These are phyloP conservation scores for Melieria picta DNA, from an alignment of 2,888 invertebrate species.

Conservation along the genomic window DNA sequence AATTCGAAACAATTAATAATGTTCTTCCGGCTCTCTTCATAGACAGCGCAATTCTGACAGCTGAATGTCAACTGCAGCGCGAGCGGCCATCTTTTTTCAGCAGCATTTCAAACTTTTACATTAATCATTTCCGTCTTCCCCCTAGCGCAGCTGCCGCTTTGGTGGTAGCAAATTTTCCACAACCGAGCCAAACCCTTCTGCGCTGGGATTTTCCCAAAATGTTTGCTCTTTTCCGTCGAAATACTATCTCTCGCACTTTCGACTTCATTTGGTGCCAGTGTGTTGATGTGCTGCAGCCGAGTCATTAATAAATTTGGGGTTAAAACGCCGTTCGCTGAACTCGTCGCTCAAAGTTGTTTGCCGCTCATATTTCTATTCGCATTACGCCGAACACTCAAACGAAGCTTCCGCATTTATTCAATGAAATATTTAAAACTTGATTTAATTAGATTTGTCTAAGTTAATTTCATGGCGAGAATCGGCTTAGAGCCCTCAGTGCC, in stretches of 20 bases:
- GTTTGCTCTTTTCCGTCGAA: neutral
- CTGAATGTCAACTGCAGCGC: neutral
- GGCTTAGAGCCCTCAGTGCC: constrained; percentile 17
- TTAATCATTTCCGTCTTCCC: constrained; percentile 26
- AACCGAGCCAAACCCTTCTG: neutral
- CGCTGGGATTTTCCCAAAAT: neutral
- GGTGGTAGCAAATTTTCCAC: neutral
- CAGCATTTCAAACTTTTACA: neutral
- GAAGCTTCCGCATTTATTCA: constrained; percentile 13
- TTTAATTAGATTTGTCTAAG: constrained; percentile 29
- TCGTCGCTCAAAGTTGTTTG: constrained; percentile 20
- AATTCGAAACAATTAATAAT: no score
- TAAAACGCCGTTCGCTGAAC: constrained; percentile 44
- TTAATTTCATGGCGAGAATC: constrained; percentile 27
- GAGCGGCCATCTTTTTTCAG: neutral
- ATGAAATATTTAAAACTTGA: constrained; percentile 24
- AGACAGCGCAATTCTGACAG: neutral
- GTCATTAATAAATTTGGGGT: constrained; percentile 48
- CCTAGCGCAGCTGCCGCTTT: neutral
- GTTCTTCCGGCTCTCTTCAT: no score
- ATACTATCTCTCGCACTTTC: no score
- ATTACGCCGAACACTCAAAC: no score
- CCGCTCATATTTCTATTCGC: neutral
- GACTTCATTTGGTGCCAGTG: no score
- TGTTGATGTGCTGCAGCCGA: neutral